These are phyloP conservation scores for Tyto alba DNA, from an alignment of 2,113 vertebrate species.

Conservation along the genomic window DNA sequence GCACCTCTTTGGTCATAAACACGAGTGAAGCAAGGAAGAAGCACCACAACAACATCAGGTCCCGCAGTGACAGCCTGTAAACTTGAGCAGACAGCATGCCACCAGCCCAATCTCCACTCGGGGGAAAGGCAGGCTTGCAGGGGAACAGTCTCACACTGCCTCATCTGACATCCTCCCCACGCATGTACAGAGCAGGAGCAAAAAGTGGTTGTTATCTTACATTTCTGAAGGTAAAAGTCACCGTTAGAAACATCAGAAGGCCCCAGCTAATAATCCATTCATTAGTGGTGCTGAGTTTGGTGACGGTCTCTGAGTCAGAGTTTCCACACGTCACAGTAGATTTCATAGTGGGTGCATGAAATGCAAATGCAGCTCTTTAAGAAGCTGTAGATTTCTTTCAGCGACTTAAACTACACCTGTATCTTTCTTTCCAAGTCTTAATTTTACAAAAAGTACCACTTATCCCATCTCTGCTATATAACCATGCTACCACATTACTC, in stretches of 20 bases:
- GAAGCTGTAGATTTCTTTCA: background rate
- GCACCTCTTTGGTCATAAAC: background rate
- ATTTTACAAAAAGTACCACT: background rate
- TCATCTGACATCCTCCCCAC: background rate
- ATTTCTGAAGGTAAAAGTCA: background rate
- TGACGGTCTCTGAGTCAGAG: background rate
- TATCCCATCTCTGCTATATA: background rate
- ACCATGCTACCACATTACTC: background rate
- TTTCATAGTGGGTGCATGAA: accelerated
- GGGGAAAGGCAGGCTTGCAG: background rate
- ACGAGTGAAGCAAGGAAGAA: background rate
- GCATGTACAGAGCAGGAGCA: accelerated
- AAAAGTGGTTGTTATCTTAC: background rate
- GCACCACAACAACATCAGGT: background rate
- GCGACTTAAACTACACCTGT: background rate
- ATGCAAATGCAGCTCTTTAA: background rate
- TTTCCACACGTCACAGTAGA: accelerated
- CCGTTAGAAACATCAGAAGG: background rate
- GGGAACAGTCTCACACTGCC: background rate
- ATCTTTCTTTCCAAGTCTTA: background rate
- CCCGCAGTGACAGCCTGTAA: background rate
- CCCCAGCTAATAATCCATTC: background rate
- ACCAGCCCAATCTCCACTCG: background rate
- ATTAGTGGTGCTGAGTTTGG: background rate
- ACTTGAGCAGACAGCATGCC: background rate